Conservation (phyloP, 2,797 vertebrate species). For the Sitta carolinensis region DNA sequence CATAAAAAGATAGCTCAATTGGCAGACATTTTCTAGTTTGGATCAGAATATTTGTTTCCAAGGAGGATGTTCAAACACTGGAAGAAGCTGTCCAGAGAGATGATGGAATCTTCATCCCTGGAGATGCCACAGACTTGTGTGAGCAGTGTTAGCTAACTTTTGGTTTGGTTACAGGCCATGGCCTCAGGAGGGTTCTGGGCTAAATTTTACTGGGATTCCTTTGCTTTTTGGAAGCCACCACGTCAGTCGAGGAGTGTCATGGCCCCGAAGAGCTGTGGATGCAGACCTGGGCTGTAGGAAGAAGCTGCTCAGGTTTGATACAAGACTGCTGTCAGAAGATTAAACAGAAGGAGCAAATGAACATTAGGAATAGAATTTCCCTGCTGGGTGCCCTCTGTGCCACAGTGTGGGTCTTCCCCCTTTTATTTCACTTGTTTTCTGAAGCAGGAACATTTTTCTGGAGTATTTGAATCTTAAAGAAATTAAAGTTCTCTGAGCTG, state of each 20-base stretch:
- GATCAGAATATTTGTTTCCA: neutral
- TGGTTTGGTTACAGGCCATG: neutral
- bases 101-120: neutral
- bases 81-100: neutral
- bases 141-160: accelerated
- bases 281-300: neutral
- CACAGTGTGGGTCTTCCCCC: neutral
- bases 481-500: neutral
- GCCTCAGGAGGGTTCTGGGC: neutral
- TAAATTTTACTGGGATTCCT: neutral
- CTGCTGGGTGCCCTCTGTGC: neutral
- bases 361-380: neutral
- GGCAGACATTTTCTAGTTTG: neutral
- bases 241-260: accelerated
- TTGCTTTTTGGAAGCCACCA: neutral
- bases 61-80: neutral
- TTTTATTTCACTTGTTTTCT: neutral
- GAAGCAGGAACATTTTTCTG: neutral
- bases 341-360: neutral
- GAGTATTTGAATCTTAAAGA: neutral
- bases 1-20: neutral
- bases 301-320: neutral
- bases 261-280: neutral
- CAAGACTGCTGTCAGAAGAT: neutral
- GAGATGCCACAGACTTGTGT: neutral